Evolutionary conservation across 2,797 vertebrate species (phyloP), one percentile per base, ranked within the genome.

Genomic region (Rhinophrynus dorsalis): DNA sequence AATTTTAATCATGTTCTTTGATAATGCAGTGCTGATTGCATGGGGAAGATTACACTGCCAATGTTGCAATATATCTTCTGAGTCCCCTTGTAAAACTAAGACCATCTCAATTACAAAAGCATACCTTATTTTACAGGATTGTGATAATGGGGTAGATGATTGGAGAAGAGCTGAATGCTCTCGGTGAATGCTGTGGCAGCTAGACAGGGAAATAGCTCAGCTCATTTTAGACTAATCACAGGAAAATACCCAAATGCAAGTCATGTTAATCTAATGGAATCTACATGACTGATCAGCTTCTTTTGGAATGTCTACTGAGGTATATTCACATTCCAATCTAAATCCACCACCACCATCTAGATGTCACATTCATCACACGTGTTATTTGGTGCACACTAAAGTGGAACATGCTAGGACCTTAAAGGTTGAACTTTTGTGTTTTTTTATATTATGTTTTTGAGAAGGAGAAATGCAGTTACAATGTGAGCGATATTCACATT

Each of bases 201-300:
- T 51, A 68, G 35, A 42, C 47, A 40, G 47, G 56, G 2, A 57
- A 57, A 68, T 29, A 59, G 24, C 55, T 29, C 33, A 57, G n/a
- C n/a, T n/a, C 52, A 37, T 56, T 33, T 38, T 21, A 38, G 18
- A 38, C 17, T 3, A 56, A 33, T n/a, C n/a, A n/a, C n/a, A n/a
- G n/a, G n/a, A n/a, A n/a, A n/a, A n/a, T n/a, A n/a, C n/a, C n/a
- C n/a, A n/a, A n/a, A n/a, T 15, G 54, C 2, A 9, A 57, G 54
- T 11, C 32, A 26, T 44, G 40, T 60, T 68, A 68, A 12, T 37
- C 56, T 68, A 68, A 68, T 68, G 45, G 56, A 45, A 68, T 50
- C 66, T 68, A 47, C 27, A 10, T 54, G 37, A 27, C 23, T 51
- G 23, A 44, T 44, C 40, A 18, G 40, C 15, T 18, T 8, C 40